Conservation (phyloP, 2,888 invertebrate genomes). For the Copidosoma aretas region DNA sequence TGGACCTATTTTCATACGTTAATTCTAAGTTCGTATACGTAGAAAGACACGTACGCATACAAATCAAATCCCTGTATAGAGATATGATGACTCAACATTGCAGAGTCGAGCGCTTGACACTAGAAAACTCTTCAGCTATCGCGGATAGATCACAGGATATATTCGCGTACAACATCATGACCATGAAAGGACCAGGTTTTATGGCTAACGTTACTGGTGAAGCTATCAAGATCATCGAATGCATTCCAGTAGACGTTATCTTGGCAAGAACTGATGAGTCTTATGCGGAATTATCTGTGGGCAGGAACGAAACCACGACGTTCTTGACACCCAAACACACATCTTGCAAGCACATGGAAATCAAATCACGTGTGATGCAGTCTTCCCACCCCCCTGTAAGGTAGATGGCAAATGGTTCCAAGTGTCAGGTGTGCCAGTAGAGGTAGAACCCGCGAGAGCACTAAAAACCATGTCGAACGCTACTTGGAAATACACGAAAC, state of each 20-base stretch:
- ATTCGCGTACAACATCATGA: conserved; percentile 43
- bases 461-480: too few relatives aligned
- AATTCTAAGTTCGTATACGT: conserved; percentile 49
- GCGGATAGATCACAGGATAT: conserved; percentile 45
- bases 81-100: conserved; percentile 47
- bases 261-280: conserved; percentile 40
- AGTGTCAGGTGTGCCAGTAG: too few relatives aligned
- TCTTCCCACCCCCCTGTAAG: too few relatives aligned
- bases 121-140: conserved; percentile 45
- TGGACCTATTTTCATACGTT: conserved; percentile 41
- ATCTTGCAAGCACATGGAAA: too few relatives aligned
- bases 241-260: conserved; percentile 42
- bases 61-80: conserved; percentile 40
- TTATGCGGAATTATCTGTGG: too few relatives aligned
- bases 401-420: too few relatives aligned
- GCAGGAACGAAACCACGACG: too few relatives aligned
- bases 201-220: conserved; percentile 47
- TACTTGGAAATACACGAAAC: too few relatives aligned
- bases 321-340: too few relatives aligned
- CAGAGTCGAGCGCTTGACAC: conserved; percentile 45
- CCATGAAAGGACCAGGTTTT: conserved; percentile 46
- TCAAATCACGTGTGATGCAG: too few relatives aligned
- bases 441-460: too few relatives aligned
- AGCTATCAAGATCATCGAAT: conserved; percentile 48
- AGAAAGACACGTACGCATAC: conserved; percentile 44